phyloP scores from a whole-genome alignment of 1,140 invertebrate genomes.

The Zaprionus inermis region DNA sequence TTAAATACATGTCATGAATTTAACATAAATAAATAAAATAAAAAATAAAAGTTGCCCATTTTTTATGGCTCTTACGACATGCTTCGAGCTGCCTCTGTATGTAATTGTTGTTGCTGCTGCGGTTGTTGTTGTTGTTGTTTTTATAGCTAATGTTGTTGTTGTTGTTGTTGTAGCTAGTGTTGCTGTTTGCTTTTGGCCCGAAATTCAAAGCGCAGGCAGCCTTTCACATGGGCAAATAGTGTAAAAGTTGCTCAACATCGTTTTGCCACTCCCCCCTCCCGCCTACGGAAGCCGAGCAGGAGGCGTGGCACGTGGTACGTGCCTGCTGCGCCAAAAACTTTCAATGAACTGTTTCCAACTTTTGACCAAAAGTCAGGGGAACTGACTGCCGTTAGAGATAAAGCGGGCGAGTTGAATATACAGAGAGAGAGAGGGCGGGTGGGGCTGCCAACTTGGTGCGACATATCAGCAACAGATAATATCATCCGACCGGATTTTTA shows the following conservation, averaged over 20 bases:
- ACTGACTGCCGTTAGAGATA: background rate
- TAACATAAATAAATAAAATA: slow-evolving; percentile 68
- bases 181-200: slow-evolving; percentile 47
- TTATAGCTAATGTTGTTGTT: slow-evolving; percentile 44
- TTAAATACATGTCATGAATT: slow-evolving; percentile 79
- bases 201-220: slow-evolving; percentile 56
- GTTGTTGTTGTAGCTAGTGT: slow-evolving; percentile 33
- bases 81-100: slow-evolving; percentile 25
- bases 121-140: slow-evolving; percentile 44
- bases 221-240: slow-evolving; percentile 70
- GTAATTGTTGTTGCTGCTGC: slow-evolving; percentile 15
- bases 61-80: slow-evolving; percentile 54
- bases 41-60: slow-evolving; percentile 42
- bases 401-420: background rate
- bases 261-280: slow-evolving; percentile 3
- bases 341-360: slow-evolving; percentile 57
- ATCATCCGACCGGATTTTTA: slow-evolving; percentile 49
- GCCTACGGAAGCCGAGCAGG: background rate
- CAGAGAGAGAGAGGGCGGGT: background rate
- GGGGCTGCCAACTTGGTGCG: background rate
- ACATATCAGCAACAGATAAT: slow-evolving; percentile 53
- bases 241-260: slow-evolving; percentile 48
- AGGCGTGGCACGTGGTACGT: slow-evolving; percentile 41
- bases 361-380: slow-evolving; percentile 40
- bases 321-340: slow-evolving; percentile 55